Evolutionary conservation across 2,888 invertebrate species (phyloP), one percentile per base, ranked within the genome.

Genomic region (Drosophila maculinotata): DNA sequence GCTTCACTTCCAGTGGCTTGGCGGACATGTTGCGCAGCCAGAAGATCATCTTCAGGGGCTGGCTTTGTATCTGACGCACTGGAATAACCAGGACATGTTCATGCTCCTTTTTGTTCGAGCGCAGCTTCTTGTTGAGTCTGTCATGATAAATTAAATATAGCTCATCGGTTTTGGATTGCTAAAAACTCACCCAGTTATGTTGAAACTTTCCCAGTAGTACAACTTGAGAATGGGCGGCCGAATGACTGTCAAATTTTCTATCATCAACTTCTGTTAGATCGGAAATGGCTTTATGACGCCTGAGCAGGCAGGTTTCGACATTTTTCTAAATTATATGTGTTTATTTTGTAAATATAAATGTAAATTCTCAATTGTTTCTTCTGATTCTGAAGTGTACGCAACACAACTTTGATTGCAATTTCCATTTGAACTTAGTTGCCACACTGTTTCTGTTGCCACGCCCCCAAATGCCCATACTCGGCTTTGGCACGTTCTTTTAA

Each of bases 181-280:
- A n/a, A n/a, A n/a, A 0, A 33, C 66, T 62, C 53, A 89, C 90
- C 76, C 80, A 3, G 82, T 68, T 12, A 90, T 83, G 9, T 81
- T 77, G n/a, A 90, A 87, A 30, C 69, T 79, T 38, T 90, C 83
- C 90, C 90, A 90, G 35, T 82, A 90, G 54, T 76, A 89, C 1
- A 82, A 20, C 68, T 90, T 90, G 1, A 90, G 72, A 35, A 89
- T 73, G 4, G 90, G 85, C 12, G 90, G 78, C 6, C 76, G 73
- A 5, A 76, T 60, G 1, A 89, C 56, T 1, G 90, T 87, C 39
- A 90, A 67, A 41, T 90, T 90, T 20, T 90, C 90, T 10, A 90
- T 52, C 81, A 77, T 76, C n/a, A 89, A 44, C 49, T 76, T 79
- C 28, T 85, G 75, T 59, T 72, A 83, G 10, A 77, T 58, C 4